Evolutionary conservation across 2,113 vertebrate genomes (phyloP), one percentile per base, ranked within the genome.

Genomic region (Callopanchax toddi): DNA sequence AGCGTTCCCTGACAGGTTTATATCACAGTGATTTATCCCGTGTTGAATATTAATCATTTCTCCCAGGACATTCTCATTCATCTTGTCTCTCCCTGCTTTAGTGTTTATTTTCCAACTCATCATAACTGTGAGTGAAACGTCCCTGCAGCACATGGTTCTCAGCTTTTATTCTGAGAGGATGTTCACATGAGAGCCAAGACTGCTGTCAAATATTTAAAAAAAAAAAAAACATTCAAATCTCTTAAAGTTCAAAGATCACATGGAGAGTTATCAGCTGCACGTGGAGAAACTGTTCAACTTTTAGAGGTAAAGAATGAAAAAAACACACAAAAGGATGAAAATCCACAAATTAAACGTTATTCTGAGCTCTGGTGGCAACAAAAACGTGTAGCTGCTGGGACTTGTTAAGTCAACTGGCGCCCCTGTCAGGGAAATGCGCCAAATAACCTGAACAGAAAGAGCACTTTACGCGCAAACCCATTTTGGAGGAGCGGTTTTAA

Each of bases 171-270:
- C 51, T 16, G 26, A 37, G 42, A 61, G 49, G 20, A 54, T 73
- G 59, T 63, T 68, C 52, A 56, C 65, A n/a, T 49, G 63, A 84
- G 71, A 79, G 75, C 67, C 68, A 82, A 61, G 55, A 52, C 25
- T 56, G 17, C 15, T 65, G 46, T 61, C 62, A 43, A 45, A 25
- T 46, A 57, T 48, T n/a, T n/a, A n/a, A 23, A 60, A 54, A 69
- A 29, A 52, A 11, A 36, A 26, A 3, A 21, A 20, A 60, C n/a
- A 42, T 61, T 39, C 21, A 39, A 34, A 23, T 36, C 52, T 36
- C 32, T 43, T 15, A 63, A 48, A 26, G 56, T 67, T n/a, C 12
- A 59, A 40, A 64, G 26, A 32, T 42, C 8, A 32, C 15, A 57
- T 42, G 18, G 44, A 25, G 17, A 61, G 11, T 34, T n/a, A 57